Evolutionary conservation across 2,888 invertebrate genomes (phyloP).

Genomic region (Dolichopus griseipennis): DNA sequence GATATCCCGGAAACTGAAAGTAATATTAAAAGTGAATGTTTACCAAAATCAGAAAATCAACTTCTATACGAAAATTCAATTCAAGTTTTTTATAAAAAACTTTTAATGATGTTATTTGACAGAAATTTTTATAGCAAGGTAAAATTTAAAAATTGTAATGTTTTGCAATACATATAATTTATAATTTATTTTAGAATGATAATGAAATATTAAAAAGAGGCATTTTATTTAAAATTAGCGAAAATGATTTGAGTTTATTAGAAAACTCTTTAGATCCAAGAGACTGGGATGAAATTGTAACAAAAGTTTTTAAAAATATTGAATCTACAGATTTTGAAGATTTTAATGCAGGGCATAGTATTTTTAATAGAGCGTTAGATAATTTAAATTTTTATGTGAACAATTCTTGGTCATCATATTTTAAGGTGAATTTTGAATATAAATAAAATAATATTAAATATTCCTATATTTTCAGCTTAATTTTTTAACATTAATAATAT

Average conservation of each 20-base stretch:
- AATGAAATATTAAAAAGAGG: background rate
- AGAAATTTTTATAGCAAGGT: background rate
- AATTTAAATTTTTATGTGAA: constrained; percentile 16
- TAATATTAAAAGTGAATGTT: too few species aligned
- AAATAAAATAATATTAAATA: too few species aligned
- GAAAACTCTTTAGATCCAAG: constrained; percentile 30
- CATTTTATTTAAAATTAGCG: background rate
- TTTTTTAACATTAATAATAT: background rate
- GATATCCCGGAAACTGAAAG: background rate
- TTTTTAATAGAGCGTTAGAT: constrained; percentile 9
- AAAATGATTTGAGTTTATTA: constrained; percentile 19
- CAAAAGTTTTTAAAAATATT: constrained; percentile 27
- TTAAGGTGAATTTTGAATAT: background rate
- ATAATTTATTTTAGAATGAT: background rate
- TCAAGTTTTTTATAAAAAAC: background rate
- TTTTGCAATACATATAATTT: background rate
- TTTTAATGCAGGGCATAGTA: constrained; percentile 25
- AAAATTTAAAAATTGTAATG: background rate
- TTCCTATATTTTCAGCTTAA: background rate
- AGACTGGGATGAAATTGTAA: constrained; percentile 32
- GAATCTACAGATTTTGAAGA: constrained; percentile 19
- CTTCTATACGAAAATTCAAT: too few species aligned
- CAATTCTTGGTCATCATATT: constrained; percentile 20
- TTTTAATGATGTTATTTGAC: background rate
- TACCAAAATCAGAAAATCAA: too few species aligned